These are phyloP conservation scores for Ganaspis brasiliensis DNA, from an alignment of 2,888 invertebrate species.

Conservation along the genomic window DNA sequence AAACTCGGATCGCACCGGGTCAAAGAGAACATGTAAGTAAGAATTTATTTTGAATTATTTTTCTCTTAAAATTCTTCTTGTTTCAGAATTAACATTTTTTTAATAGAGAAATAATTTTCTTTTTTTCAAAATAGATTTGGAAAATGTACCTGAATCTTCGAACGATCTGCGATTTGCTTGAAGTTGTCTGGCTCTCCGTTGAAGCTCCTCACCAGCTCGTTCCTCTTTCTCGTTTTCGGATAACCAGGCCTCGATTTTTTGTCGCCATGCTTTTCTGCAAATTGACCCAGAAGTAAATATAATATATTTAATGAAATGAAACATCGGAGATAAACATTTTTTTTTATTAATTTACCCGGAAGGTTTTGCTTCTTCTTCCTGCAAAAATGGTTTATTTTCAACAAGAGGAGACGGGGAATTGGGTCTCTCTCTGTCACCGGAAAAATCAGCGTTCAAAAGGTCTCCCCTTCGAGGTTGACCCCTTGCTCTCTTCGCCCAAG, in stretches of 20 bases:
- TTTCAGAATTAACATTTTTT: too few species aligned
- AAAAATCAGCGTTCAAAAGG: slow-evolving; percentile 87
- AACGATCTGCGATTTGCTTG: slow-evolving; percentile 89
- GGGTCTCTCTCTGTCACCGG: slow-evolving; percentile 87
- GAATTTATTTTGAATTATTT: too few species aligned
- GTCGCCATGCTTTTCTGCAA: slow-evolving; percentile 89
- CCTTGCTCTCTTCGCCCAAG: slow-evolving; percentile 91
- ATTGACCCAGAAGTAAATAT: background rate
- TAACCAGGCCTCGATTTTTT: slow-evolving; percentile 95
- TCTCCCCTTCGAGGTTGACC: slow-evolving; percentile 91
- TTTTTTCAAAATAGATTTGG: slow-evolving; percentile 18
- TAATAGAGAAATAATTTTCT: slow-evolving; percentile 9
- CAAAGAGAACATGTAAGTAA: too few species aligned
- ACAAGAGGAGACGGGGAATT: slow-evolving; percentile 85
- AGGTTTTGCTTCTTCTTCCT: slow-evolving; percentile 83
- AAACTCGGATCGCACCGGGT: too few species aligned
- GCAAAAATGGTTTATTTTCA: slow-evolving; percentile 82
- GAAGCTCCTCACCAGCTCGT: slow-evolving; percentile 86
- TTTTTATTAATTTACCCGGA: slow-evolving; percentile 81
- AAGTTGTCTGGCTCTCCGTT: slow-evolving; percentile 85
- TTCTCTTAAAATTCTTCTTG: too few species aligned
- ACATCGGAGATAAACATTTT: too few species aligned
- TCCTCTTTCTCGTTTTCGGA: slow-evolving; percentile 93
- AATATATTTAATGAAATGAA: background rate
- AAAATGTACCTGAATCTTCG: slow-evolving; percentile 89